Conservation (phyloP, 1,140 invertebrate species). For the Drosophila melanogaster region DNA sequence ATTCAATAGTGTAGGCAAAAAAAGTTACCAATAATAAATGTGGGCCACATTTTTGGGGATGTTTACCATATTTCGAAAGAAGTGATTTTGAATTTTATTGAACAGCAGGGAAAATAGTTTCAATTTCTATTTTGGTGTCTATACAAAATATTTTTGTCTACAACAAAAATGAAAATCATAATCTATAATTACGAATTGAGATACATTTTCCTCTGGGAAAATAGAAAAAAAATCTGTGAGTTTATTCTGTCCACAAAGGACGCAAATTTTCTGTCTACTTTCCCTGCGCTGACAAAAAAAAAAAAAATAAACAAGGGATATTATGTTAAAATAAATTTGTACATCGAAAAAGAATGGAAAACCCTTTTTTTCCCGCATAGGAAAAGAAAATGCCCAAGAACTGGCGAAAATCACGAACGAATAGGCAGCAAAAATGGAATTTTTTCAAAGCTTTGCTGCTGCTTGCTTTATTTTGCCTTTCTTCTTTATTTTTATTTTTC, state of each 20-base stretch:
- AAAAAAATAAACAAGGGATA: background rate
- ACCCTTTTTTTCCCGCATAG: constrained; percentile 19
- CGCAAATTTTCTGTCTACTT: background rate
- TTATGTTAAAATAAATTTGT: constrained; percentile 7
- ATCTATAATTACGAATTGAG: background rate
- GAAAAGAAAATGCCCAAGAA: constrained; percentile 4
- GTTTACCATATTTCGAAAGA: background rate
- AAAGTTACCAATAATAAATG: constrained; percentile 7
- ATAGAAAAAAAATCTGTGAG: constrained; percentile 2
- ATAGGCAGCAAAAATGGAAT: constrained; percentile 20
- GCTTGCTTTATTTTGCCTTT: constrained; percentile 32
- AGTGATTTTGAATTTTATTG: background rate
- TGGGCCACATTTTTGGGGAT: constrained; percentile 1
- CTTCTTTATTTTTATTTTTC: constrained; percentile 25
- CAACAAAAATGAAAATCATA: too few species aligned
- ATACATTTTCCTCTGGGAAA: background rate
- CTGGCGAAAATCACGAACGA: constrained; percentile 12
- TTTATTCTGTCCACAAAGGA: background rate
- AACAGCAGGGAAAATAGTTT: background rate
- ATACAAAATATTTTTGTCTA: too few species aligned
- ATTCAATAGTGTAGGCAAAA: constrained; percentile 2
- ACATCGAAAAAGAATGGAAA: constrained; percentile 3
- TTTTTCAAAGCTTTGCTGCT: constrained; percentile 49
- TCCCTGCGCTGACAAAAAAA: background rate
- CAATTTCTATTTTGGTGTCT: too few species aligned